Conservation (phyloP, 2,113 vertebrate species). For the Trachemys scripta region DNA sequence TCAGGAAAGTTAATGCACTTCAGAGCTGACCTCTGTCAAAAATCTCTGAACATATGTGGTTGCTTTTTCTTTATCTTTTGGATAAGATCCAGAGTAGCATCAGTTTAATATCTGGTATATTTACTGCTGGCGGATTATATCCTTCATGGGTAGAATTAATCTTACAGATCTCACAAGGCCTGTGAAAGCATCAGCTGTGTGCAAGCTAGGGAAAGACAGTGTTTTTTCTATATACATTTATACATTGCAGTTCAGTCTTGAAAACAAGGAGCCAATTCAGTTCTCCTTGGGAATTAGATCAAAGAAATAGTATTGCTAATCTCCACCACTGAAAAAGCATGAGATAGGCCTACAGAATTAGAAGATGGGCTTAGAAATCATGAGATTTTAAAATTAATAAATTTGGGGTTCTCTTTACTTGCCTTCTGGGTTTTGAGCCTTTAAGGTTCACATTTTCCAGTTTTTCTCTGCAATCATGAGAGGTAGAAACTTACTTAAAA, state of each 20-base stretch:
- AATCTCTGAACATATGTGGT: neutral
- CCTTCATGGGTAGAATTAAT: neutral
- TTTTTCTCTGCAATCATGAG: neutral
- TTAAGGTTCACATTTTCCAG: neutral
- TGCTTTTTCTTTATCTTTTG: neutral
- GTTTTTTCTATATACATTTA: neutral
- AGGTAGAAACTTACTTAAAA: neutral
- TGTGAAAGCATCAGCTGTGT: neutral
- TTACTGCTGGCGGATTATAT: neutral
- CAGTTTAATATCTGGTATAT: neutral
- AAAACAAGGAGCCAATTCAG: neutral
- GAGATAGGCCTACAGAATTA: neutral
- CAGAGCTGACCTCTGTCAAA: neutral
- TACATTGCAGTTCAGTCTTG: neutral
- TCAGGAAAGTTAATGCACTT: neutral
- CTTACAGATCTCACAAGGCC: neutral
- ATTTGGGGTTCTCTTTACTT: neutral
- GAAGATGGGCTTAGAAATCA: neutral
- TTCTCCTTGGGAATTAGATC: neutral
- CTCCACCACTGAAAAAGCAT: neutral
- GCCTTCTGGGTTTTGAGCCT: neutral
- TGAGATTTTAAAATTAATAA: neutral
- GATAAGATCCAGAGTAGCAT: neutral
- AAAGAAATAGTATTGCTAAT: neutral
- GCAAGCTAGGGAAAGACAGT: neutral